Base-by-base conservation (phyloP, 35 echinoderm and acorn worm species). In the Chiridota heheva region DNA sequence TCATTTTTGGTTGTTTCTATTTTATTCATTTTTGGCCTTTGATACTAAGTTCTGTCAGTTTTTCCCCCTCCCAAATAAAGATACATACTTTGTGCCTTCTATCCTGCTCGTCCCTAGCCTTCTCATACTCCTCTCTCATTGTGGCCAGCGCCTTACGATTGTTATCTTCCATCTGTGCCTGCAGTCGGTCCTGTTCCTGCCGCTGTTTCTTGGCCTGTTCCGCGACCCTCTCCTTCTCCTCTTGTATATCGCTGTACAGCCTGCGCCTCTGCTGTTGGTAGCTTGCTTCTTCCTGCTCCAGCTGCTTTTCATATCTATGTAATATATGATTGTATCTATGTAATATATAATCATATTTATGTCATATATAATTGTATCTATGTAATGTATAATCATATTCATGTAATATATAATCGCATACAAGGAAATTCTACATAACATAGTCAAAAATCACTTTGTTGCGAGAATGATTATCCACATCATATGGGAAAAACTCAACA, bases 221-320 rank as follows among this genome's bases (percentile, higher is more conserved):
- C 18, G 89, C 83, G 29, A 96, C 60, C 63, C 92, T 70, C 22
- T 96, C 92, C 61, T 96, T 96, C 62, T 96, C 92, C 33, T 96
- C 92, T 43, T 96, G 92, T 45, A 96, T 81, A 32, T 96, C 92
- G 12, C 78, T 57, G 42, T 96, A 96, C 46, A 96, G 69, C 30
- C 92, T 74, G 30, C 92, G 64, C 51, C 92, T 67, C 43, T 96
- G 92, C 73, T 96, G 92, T 55, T 96, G 92, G 69, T 81, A 96
- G 41, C 87, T 81, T 44, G 88, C 81, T 62, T 96, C 92, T 72
- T 96, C 92, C 57, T 96, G 92, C 67, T 96, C 92, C 10, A 96
- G 64, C 51, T 96, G 92, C 64, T 96, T 96, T 41, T 96, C 92
- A 66, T 96, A 96, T 35, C 92, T 96, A 18, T 12, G n/a, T n/a